These are phyloP conservation scores for Drosophila pseudoananassae DNA, from an alignment of 1,140 invertebrate genomes.

Conservation along the genomic window DNA sequence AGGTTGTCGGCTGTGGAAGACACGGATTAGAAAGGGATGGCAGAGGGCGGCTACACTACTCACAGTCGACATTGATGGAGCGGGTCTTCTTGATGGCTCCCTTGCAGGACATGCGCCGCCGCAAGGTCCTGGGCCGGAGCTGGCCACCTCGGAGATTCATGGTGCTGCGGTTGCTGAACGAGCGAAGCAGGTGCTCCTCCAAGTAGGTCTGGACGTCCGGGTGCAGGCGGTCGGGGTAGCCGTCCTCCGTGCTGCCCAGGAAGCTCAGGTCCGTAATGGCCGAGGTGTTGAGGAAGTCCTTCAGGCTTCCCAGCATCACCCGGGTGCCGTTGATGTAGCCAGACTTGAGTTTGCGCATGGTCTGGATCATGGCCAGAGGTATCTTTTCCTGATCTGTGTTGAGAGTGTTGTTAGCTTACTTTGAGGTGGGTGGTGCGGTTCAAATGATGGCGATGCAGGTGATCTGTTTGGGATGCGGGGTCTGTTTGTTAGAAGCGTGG, in stretches of 20 bases:
- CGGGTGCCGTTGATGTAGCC: conserved; percentile 99
- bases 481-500: conserved; percentile 26
- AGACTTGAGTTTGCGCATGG: conserved; percentile 99
- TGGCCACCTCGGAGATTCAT: conserved; percentile 86
- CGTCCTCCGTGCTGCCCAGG: conserved; percentile 95
- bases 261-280: conserved; percentile 98
- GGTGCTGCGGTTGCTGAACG: conserved; percentile 89
- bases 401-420: conserved; percentile 3
- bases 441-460: conserved; percentile 1
- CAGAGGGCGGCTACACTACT: conserved; percentile 63
- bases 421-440: neutral
- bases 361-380: conserved; percentile 97
- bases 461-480: conserved; percentile 16
- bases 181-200: conserved; percentile 93
- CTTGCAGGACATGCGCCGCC: conserved; percentile 91
- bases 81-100: conserved; percentile 94
- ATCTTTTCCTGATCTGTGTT: conserved; percentile 92
- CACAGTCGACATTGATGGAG: conserved; percentile 93
- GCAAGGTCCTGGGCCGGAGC: conserved; percentile 85
- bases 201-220: conserved; percentile 94
- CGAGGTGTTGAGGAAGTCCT: conserved; percentile 97
- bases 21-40: neutral
- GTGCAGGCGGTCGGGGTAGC: conserved; percentile 93
- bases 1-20: conserved; percentile 88
- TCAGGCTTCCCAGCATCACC: conserved; percentile 95